Evolutionary conservation across 2,113 vertebrate genomes (phyloP).

Genomic region (Sander lucioperca): DNA sequence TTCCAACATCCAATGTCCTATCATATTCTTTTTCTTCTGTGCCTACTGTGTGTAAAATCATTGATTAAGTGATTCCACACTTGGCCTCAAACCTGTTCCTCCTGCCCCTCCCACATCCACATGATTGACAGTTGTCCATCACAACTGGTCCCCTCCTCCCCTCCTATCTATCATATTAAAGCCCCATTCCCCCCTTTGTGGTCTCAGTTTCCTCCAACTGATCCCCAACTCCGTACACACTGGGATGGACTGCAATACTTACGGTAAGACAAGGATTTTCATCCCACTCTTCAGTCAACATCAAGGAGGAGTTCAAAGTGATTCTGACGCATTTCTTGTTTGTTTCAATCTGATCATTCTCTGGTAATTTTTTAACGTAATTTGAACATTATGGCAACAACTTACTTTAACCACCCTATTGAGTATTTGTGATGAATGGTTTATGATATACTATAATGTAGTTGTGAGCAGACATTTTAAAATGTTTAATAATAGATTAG

Average conservation of each 20-base stretch:
- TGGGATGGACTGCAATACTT: slow-evolving; percentile 69
- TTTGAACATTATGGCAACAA: background rate
- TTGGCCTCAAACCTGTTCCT: background rate
- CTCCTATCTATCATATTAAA: slow-evolving; percentile 40
- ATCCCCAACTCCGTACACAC: slow-evolving; percentile 21
- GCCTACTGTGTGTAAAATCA: background rate
- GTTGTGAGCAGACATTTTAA: background rate
- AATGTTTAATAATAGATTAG: background rate
- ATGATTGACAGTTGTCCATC: slow-evolving; percentile 71
- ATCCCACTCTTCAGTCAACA: background rate
- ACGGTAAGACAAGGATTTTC: slow-evolving; percentile 63
- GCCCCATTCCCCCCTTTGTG: slow-evolving; percentile 17
- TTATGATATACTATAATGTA: background rate
- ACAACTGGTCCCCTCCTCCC: slow-evolving; percentile 47
- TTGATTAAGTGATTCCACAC: background rate
- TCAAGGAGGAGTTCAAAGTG: background rate
- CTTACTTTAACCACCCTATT: background rate
- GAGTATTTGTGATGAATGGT: background rate
- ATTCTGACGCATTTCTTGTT: background rate
- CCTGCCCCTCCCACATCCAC: slow-evolving; percentile 42
- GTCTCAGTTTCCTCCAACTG: slow-evolving; percentile 54
- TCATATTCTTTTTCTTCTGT: background rate
- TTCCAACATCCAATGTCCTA: background rate
- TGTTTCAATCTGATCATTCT: background rate
- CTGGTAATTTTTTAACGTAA: background rate